A percentile compares a stretch with the other conserved stretches of the same genome.
These are phyloP conservation scores for Caenorhabditis tropicalis DNA, from an alignment of 1,140 invertebrate species.

Conservation along the genomic window DNA sequence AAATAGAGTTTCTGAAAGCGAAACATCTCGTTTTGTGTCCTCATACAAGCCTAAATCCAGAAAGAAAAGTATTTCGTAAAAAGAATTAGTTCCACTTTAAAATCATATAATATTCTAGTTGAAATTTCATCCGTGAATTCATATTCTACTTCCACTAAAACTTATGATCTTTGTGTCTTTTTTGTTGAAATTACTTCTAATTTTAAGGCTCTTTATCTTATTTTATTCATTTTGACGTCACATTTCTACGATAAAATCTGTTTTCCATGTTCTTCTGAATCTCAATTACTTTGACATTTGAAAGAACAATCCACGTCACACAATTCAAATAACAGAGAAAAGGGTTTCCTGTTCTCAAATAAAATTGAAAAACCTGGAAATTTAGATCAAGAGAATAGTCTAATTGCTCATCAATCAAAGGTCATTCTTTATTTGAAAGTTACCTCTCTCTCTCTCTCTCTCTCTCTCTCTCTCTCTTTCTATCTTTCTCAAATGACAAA, in stretches of 20 bases:
- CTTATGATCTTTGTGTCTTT: background rate
- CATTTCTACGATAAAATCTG: background rate
- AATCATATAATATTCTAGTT: background rate
- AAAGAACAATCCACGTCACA: no score
- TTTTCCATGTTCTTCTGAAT: background rate
- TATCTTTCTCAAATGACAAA: no score
- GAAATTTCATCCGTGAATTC: slow-evolving; percentile 27
- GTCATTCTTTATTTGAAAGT: no score
- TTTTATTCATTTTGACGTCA: background rate
- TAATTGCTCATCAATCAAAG: no score
- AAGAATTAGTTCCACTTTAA: background rate
- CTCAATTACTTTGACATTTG: no score
- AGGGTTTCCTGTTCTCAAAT: no score
- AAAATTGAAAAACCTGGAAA: no score
- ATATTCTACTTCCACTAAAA: no score
- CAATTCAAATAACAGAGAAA: no score
- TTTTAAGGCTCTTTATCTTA: background rate
- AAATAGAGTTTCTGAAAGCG: background rate
- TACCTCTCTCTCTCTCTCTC: no score
- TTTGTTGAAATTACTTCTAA: background rate
- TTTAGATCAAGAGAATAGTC: no score
- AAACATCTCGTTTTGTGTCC: background rate
- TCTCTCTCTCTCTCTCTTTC: no score
- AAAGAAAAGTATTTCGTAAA: background rate
- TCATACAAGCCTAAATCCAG: background rate